Evolutionary conservation across 2,113 vertebrate genomes (phyloP), one percentile per base, ranked within the genome.

Genomic region (Lepus timidus): DNA sequence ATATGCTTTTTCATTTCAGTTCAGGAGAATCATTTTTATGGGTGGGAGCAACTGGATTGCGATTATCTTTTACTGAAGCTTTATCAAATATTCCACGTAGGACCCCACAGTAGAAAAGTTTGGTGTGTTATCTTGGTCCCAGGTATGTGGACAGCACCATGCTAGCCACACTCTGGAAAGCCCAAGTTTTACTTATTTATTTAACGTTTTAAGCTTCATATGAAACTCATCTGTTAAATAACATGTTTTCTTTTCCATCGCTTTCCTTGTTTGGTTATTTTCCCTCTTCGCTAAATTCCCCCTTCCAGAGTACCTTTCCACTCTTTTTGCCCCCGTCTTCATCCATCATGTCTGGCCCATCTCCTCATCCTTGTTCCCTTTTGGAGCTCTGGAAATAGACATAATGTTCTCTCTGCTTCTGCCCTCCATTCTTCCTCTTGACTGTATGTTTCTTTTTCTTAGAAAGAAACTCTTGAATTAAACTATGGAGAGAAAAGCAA

Each of bases 21-120:
- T 61, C 61, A n/a, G 68, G 80, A 94, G 95, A 95, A 83, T 82
- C 49, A 29, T 85, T 70, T 95, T 90, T 92, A 93, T 70, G 79
- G 61, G 86, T 22, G 27, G 89, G 64, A 94, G 36, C 80, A 84
- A 19, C 58, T 93, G 61, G 76, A 13, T 76, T 95, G n/a, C 29
- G 65, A 20, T 71, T 76, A 20, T 55, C 86, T 75, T 85, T 68
- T 71, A n/a, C 29, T 33, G 25, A 76, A 85, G 36, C 52, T 14
- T 0, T 49, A 22, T 79, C 31, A 62, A 25, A 36, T 75, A 52
- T 79, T 62, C 76, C 1, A 39, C 44, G 13, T 27, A n/a, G 64
- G 74, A 68, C 23, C 3, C 44, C 39, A 9, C 4, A 4, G 67
- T 36, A 94, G 73, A 31, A 71, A 78, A 73, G 25, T 33, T 61